Base-by-base conservation (phyloP, 2,113 vertebrate species). In the Chionomys nivalis region DNA sequence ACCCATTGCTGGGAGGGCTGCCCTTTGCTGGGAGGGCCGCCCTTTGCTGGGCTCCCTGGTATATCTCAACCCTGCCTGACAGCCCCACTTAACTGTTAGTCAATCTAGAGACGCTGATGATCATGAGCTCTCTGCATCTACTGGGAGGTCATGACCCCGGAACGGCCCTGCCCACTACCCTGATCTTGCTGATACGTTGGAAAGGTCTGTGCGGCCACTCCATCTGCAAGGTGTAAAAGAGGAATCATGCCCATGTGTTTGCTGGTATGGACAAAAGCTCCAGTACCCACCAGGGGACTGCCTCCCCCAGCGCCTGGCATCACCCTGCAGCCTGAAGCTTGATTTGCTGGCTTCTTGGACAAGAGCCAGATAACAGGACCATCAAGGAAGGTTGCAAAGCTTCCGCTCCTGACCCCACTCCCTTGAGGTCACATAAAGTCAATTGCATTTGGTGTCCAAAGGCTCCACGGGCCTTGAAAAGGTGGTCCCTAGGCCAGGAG, bases 211-310 rank as follows among this genome's bases (percentile, higher is more conserved):
- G 10, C 3, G 19, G 3, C 14, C 1, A 11, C 5, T 31, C 61
- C 7, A 4, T 39, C 3, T 39, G 19, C 7, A 55, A 13, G 36
- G 16, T 73, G 16, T 39, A 36, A 33, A 52, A 47, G 33, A 28
- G 21, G n/a, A 90, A 6, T 21, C 5, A 11, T 11, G 5, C 26
- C 7, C 42, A 0, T 7, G 4, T 17, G 47, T 47, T 33, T 49
- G 42, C 42, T 47, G 26, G 16, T 70, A 16, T 75, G 19, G 1
- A 5, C n/a, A 0, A 8, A 36, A 3, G 0, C 0, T 31, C 19
- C 28, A 1, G 12, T 1, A 9, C 31, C 5, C 8, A 0, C 65
- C 1, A 0, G 26, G 39, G 42, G 24, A 10, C 44, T 0, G 1
- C 8, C 10, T n/a, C 36, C 39, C 75, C 28, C 0, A 2, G 31